These are phyloP conservation scores for Tringa solitaria DNA, from an alignment of 2,113 vertebrate species.

Conservation along the genomic window DNA sequence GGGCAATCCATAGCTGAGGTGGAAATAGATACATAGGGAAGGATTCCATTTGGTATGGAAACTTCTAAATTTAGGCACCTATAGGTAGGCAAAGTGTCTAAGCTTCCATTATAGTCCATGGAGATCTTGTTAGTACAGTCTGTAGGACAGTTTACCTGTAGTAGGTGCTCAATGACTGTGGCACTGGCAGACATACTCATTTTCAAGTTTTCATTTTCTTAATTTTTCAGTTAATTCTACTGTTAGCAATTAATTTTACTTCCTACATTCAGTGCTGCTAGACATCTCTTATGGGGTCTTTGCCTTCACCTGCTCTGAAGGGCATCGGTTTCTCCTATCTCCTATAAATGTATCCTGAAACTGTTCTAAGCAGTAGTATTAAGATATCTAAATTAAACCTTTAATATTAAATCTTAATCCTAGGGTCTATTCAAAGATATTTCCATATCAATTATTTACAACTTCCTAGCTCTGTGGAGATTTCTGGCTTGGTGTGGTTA, in stretches of 20 bases:
- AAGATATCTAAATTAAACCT: neutral
- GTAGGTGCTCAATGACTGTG: fast-evolving
- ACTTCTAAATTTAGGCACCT: neutral
- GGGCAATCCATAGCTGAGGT: neutral
- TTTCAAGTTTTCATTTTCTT: neutral
- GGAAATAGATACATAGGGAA: neutral
- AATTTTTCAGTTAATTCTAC: neutral
- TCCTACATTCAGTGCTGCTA: neutral
- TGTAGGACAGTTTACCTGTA: neutral
- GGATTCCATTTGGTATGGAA: neutral
- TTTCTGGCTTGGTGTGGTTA: neutral
- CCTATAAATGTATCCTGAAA: neutral
- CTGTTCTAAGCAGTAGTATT: neutral
- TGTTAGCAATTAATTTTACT: neutral
- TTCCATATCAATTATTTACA: neutral
- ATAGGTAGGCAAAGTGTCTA: neutral
- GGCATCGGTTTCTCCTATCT: neutral
- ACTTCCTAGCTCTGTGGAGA: neutral
- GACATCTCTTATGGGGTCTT: neutral
- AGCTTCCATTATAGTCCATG: neutral
- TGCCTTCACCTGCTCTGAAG: neutral
- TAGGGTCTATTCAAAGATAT: neutral
- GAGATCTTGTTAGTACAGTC: neutral
- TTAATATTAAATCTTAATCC: neutral
- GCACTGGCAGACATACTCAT: neutral